phyloP scores from a whole-genome alignment of 2,113 vertebrate species.

The Spheniscus mendiculus region DNA sequence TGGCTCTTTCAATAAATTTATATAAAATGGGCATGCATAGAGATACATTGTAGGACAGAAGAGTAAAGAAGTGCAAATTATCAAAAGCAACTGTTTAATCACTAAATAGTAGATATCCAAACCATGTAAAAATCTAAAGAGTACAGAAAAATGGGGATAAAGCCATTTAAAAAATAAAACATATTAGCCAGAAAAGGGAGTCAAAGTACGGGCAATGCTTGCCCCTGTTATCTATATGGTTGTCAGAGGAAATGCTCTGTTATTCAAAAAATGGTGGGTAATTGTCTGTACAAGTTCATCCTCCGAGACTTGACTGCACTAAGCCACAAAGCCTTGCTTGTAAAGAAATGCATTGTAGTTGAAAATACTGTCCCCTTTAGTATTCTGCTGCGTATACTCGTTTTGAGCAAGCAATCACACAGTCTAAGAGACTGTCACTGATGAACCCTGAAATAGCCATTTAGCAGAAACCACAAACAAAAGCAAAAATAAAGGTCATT shows the following conservation, averaged over 20 bases:
- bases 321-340: neutral
- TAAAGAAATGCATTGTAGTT: neutral
- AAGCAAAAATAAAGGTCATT: neutral
- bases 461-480: neutral
- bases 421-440: neutral
- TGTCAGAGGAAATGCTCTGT: neutral
- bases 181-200: neutral
- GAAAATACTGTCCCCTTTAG: neutral
- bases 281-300: neutral
- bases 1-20: neutral
- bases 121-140: neutral
- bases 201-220: neutral
- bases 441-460: neutral
- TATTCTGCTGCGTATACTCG: neutral
- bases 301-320: neutral
- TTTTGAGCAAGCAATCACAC: neutral
- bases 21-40: neutral
- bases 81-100: neutral
- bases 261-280: neutral
- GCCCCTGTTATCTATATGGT: neutral
- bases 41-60: neutral
- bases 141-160: neutral
- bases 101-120: neutral
- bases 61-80: neutral
- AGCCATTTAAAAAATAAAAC: neutral